Evolutionary conservation across 1,140 invertebrate genomes (phyloP).

Genomic region (Drosophila oshimai): DNA sequence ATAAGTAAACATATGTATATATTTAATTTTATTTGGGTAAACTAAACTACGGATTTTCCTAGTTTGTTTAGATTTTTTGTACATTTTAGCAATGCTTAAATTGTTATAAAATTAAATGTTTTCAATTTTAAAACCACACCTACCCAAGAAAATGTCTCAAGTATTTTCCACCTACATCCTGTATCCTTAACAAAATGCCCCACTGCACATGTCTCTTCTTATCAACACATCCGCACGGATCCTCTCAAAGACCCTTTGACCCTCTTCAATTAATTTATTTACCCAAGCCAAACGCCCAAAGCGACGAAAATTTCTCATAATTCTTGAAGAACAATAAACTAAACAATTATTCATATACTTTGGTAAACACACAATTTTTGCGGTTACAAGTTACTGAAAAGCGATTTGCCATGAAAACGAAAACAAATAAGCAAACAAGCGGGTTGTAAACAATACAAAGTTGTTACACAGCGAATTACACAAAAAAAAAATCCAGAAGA

Average conservation of each 20-base stretch:
- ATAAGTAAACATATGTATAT: no score
- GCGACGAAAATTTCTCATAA: slow-evolving; percentile 70
- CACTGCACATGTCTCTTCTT: slow-evolving; percentile 4
- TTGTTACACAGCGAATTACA: slow-evolving; percentile 45
- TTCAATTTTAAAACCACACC: no score
- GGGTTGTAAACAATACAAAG: slow-evolving; percentile 46
- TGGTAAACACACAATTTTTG: slow-evolving; percentile 36
- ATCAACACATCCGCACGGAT: slow-evolving; percentile 4
- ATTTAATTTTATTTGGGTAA: no score
- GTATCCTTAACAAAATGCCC: not conserved
- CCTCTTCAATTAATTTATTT: slow-evolving; percentile 70
- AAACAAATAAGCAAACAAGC: slow-evolving; percentile 60
- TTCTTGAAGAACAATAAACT: slow-evolving; percentile 57
- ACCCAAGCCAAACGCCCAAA: slow-evolving; percentile 39
- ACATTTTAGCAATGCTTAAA: no score
- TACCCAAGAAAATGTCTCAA: no score
- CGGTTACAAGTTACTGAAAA: slow-evolving; percentile 74
- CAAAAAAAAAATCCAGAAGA: slow-evolving; percentile 11
- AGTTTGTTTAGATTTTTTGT: no score
- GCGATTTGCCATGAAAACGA: slow-evolving; percentile 67
- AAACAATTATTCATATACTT: slow-evolving; percentile 30
- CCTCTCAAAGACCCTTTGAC: not conserved
- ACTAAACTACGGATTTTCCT: no score
- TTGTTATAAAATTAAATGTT: no score
- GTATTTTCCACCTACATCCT: no score